phyloP scores from a whole-genome alignment of 92 coral and sea anemone species.

The Phenganax subtilis region DNA sequence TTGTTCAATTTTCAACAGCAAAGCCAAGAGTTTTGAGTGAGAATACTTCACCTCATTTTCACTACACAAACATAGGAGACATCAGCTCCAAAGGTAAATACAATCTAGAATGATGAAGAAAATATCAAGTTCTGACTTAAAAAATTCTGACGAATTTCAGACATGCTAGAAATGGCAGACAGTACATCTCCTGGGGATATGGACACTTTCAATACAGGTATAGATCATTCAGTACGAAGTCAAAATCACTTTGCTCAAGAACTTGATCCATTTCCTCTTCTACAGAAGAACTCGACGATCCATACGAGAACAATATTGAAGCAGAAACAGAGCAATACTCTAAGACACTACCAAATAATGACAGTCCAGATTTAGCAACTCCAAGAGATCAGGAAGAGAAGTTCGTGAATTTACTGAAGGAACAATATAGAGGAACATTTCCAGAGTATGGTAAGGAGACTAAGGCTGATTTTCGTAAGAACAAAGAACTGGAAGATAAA shows the following conservation, averaged over 20 bases:
- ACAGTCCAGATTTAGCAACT: conserved; percentile 12
- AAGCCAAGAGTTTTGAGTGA: not conserved
- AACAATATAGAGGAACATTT: conserved; percentile 18
- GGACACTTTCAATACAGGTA: not conserved
- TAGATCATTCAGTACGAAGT: not conserved
- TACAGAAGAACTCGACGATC: conserved; percentile 13
- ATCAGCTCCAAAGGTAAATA: conserved; percentile 27
- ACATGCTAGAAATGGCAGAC: conserved; percentile 3
- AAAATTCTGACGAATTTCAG: not conserved
- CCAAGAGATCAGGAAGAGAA: conserved; percentile 24
- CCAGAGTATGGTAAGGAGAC: conserved; percentile 38
- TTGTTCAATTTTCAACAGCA: not conserved
- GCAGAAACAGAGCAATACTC: not conserved
- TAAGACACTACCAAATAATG: not conserved
- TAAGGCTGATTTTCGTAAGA: conserved; percentile 2
- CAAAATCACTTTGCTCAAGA: not conserved
- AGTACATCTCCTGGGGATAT: conserved; percentile 13
- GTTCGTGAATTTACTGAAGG: conserved; percentile 12
- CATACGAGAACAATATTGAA: conserved; percentile 6
- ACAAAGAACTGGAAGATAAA: conserved; percentile 27
- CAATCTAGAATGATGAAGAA: not conserved
- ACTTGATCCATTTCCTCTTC: not conserved
- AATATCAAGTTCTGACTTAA: not conserved
- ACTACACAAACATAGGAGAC: conserved; percentile 24
- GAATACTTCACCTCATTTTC: not conserved